Conservation (phyloP, 2,113 vertebrate genomes). For the Hirundichthys speculiger region DNA sequence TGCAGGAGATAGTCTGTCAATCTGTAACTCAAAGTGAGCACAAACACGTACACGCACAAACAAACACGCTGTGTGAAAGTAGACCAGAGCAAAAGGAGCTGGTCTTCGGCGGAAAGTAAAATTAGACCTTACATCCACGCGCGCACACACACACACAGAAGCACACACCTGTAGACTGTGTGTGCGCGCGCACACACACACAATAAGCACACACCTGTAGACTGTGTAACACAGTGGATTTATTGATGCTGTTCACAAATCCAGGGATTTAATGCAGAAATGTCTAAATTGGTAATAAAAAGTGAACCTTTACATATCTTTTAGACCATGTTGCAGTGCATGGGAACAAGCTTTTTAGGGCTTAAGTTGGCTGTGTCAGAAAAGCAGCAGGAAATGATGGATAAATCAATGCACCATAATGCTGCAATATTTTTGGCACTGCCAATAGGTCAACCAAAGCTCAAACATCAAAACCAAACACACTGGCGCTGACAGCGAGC, state of each 20-base stretch:
- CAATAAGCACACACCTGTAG: background rate
- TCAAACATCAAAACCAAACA: constrained; percentile 25
- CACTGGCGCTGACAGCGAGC: constrained; percentile 6
- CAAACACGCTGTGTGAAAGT: constrained; percentile 49
- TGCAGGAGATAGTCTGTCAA: constrained; percentile 48
- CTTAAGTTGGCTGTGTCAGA: constrained; percentile 59
- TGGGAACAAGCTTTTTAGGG: constrained; percentile 38
- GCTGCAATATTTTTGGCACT: constrained; percentile 53
- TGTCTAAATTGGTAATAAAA: background rate
- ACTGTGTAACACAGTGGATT: background rate
- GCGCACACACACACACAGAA: constrained; percentile 23
- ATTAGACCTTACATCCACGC: constrained; percentile 39
- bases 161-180: constrained; percentile 38
- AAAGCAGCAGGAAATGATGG: constrained; percentile 37
- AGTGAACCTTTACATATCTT: constrained; percentile 19
- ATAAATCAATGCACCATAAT: constrained; percentile 67
- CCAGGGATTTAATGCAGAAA: no score
- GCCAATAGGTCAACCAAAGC: constrained; percentile 44
- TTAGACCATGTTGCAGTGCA: constrained; percentile 21
- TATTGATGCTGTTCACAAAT: no score
- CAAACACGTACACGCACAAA: background rate
- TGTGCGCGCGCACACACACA: constrained; percentile 23
- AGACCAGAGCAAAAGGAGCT: constrained; percentile 40
- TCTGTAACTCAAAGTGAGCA: constrained; percentile 43
- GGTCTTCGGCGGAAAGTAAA: constrained; percentile 44